Conservation (phyloP, 2,113 vertebrate genomes). For the Myodes glareolus region DNA sequence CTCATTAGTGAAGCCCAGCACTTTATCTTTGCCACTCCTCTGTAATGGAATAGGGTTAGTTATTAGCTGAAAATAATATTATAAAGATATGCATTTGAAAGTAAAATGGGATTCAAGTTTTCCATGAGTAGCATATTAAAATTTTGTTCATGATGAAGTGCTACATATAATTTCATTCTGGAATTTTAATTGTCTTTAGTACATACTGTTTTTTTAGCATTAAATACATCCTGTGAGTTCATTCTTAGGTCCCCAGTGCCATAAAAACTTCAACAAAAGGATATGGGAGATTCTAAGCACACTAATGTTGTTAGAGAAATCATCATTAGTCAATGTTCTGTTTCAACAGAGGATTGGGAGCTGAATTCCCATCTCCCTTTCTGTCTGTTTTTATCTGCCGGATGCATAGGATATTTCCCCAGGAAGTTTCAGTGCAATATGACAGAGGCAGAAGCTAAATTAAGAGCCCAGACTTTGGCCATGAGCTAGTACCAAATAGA, state of each 20-base stretch:
- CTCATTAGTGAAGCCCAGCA: conserved; percentile 74
- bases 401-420: conserved; percentile 57
- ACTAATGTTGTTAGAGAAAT: conserved; percentile 69
- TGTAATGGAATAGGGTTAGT: conserved; percentile 78
- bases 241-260: conserved; percentile 70
- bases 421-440: conserved; percentile 54
- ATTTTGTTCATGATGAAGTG: conserved; percentile 79
- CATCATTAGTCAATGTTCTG: conserved; percentile 64
- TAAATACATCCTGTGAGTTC: conserved; percentile 60
- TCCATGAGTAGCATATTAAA: conserved; percentile 81
- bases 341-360: conserved; percentile 45
- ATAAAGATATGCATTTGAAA: conserved; percentile 81
- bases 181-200: conserved; percentile 71
- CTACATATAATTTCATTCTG: conserved; percentile 69
- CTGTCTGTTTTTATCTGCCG: conserved; percentile 64
- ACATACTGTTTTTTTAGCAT: conserved; percentile 57
- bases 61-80: conserved; percentile 86
- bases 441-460: conserved; percentile 63
- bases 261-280: conserved; percentile 72
- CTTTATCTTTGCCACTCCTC: conserved; percentile 82
- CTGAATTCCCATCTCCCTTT: conserved; percentile 22
- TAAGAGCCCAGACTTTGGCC: neutral
- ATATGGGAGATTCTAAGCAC: conserved; percentile 48
- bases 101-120: conserved; percentile 80
- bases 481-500: conserved; percentile 13